Percentiles rank a stretch among this genome's conserved stretches.
Conservation (phyloP, 2,888 invertebrate genomes). For the Zhuqinia jingwanae region DNA sequence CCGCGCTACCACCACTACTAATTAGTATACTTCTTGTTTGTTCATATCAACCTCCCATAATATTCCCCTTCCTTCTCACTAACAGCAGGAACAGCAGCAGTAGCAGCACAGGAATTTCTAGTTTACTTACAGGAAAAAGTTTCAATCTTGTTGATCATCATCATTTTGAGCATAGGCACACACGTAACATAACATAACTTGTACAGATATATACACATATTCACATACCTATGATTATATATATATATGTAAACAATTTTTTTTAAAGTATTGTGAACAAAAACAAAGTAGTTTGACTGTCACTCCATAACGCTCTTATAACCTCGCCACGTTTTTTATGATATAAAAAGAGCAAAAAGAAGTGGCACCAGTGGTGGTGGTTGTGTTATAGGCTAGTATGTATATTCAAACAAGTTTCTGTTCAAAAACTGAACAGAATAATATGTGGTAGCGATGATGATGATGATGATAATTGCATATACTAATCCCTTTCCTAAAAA, state of each 20-base stretch:
- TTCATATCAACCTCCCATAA: slow-evolving; percentile 36
- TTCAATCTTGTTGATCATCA: slow-evolving; percentile 42
- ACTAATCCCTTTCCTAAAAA: neutral
- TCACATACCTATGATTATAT: too few relatives aligned
- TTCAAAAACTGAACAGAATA: neutral
- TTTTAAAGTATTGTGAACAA: neutral
- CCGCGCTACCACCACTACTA: neutral
- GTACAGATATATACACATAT: neutral
- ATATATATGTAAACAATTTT: too few relatives aligned
- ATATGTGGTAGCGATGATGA: neutral
- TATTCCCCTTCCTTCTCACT: neutral
- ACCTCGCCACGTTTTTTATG: neutral
- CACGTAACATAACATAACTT: neutral
- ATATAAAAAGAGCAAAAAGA: slow-evolving; percentile 1
- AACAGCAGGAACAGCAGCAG: neutral
- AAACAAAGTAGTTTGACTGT: neutral
- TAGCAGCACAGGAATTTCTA: neutral
- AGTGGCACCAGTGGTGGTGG: too few relatives aligned
- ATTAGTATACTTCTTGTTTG: slow-evolving; percentile 28
- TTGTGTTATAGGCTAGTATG: neutral
- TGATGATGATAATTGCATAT: slow-evolving; percentile 42
- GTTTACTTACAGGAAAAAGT: slow-evolving; percentile 35
- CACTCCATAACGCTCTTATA: neutral
- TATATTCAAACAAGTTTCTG: slow-evolving; percentile 35
- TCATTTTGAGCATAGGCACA: too few relatives aligned